Percentiles rank a stretch among this genome's conserved stretches.
These are phyloP conservation scores for Brachionus paranguensis DNA, from an alignment of 1,140 invertebrate species.

Conservation along the genomic window DNA sequence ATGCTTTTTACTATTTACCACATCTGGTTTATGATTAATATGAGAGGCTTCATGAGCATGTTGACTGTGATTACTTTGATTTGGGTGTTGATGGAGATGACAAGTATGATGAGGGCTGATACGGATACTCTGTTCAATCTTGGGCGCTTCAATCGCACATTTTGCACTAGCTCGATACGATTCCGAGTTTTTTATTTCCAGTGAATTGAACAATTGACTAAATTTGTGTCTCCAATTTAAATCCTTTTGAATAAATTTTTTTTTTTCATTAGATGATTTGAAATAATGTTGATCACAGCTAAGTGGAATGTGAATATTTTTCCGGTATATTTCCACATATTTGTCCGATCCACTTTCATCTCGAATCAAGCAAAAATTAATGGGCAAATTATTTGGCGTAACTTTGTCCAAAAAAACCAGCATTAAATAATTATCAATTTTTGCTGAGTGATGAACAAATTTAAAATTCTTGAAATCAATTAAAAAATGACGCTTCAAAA, in stretches of 20 bases:
- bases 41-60: neutral
- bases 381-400: neutral
- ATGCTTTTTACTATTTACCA: neutral
- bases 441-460: neutral
- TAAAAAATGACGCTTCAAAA: neutral
- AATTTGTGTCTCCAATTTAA: conserved; percentile 11
- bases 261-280: neutral
- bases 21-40: neutral
- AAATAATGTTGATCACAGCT: neutral
- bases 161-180: neutral
- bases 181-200: conserved; percentile 13
- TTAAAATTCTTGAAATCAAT: neutral
- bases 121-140: neutral
- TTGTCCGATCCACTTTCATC: neutral
- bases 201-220: neutral
- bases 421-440: conserved; percentile 4
- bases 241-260: neutral
- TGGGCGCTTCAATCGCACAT: neutral
- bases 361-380: neutral
- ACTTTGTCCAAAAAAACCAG: conserved; percentile 9
- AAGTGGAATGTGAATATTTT: neutral
- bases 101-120: neutral
- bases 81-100: neutral
- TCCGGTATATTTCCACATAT: neutral
- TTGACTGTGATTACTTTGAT: neutral